These are phyloP conservation scores for Muntiacus muntjak DNA, from an alignment of 2,113 vertebrate species.

Conservation along the genomic window DNA sequence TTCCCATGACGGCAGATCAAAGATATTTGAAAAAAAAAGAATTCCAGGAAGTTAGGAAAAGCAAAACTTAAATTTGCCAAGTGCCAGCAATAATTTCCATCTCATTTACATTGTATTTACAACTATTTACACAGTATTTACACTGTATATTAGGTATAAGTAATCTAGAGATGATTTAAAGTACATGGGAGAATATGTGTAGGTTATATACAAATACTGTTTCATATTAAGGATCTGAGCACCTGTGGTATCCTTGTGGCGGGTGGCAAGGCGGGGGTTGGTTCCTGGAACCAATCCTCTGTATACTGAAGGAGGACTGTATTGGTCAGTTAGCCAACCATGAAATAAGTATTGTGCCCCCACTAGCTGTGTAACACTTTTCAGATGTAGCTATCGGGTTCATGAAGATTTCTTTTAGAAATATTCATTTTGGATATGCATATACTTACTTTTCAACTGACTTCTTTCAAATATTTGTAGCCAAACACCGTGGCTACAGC, in stretches of 20 bases:
- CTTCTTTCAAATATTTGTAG: slow-evolving; percentile 31
- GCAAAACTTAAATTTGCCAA: background rate
- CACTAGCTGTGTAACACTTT: background rate
- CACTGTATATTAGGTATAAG: background rate
- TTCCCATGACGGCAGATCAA: background rate
- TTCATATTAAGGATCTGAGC: background rate
- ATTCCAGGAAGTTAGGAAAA: background rate
- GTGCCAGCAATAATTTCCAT: background rate
- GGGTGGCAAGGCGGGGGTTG: fast-evolving
- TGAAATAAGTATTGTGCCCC: slow-evolving; percentile 41
- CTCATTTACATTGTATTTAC: background rate
- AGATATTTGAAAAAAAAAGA: background rate
- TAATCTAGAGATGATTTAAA: background rate
- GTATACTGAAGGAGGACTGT: background rate
- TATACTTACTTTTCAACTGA: slow-evolving; percentile 28
- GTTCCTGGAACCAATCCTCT: background rate
- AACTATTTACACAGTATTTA: background rate
- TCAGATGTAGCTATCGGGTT: slow-evolving; percentile 11
- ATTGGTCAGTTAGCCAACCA: slow-evolving; percentile 6
- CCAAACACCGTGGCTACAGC: background rate
- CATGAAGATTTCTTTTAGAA: slow-evolving; percentile 32
- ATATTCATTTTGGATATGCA: slow-evolving; percentile 47
- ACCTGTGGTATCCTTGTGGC: background rate
- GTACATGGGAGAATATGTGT: background rate
- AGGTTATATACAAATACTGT: background rate